Percentiles rank a stretch among this genome's conserved stretches.
phyloP scores from a whole-genome alignment of 2,797 vertebrate genomes.

The Anguilla obscura region DNA sequence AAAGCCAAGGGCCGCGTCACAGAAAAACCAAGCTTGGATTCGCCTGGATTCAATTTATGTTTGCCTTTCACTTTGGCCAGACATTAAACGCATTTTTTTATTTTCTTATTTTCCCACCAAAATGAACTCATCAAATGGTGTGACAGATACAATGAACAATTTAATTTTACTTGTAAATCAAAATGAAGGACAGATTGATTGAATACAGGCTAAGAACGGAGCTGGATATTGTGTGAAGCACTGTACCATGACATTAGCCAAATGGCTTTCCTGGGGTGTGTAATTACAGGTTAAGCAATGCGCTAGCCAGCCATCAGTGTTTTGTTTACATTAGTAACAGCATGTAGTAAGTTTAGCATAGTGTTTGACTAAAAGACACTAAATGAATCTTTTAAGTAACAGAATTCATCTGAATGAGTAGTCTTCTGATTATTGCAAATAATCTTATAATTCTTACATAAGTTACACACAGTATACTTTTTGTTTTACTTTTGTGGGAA shows the following conservation, averaged over 20 bases:
- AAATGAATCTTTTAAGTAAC: neutral
- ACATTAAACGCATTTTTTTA: neutral
- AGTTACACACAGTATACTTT: neutral
- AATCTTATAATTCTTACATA: neutral
- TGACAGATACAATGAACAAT: neutral
- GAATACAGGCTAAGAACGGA: neutral
- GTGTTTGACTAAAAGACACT: neutral
- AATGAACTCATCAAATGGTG: neutral
- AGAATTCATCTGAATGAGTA: neutral
- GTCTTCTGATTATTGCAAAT: neutral
- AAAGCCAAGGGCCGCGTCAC: neutral
- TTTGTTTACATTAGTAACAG: neutral
- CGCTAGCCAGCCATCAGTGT: neutral
- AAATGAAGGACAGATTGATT: neutral
- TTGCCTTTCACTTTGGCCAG: neutral
- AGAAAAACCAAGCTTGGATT: neutral
- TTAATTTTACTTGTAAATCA: neutral
- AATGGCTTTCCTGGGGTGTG: neutral
- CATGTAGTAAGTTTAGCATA: neutral
- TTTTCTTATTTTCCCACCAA: neutral
- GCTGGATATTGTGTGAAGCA: neutral
- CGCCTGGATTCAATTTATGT: neutral
- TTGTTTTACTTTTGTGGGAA: constrained; percentile 11
- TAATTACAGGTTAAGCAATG: neutral
- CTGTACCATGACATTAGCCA: neutral